A percentile compares a stretch with the other conserved stretches of the same genome.
Conservation (phyloP, 2,888 invertebrate species). For the Melinaea marsaeus region DNA sequence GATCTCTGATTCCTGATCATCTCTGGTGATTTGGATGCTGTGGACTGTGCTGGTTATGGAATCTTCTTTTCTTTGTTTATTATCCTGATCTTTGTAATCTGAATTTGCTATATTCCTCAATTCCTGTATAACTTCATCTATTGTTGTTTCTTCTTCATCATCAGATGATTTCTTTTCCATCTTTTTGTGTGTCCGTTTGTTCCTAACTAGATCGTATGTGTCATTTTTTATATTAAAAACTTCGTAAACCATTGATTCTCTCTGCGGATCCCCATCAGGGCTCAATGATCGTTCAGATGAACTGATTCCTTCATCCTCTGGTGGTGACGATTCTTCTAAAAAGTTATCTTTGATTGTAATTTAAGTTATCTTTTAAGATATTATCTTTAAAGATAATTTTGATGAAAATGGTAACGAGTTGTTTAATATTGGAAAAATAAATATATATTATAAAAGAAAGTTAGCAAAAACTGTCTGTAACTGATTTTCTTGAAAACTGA, state of each 20-base stretch:
- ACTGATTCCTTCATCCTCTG: conserved; percentile 93
- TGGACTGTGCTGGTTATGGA: conserved; percentile 75
- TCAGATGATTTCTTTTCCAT: conserved; percentile 72
- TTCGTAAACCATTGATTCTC: conserved; percentile 80
- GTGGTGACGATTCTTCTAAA: conserved; percentile 83
- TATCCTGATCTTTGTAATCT: conserved; percentile 57
- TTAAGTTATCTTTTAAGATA: too few species aligned
- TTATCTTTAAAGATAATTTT: too few species aligned
- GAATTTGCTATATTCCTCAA: conserved; percentile 87
- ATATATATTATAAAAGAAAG: too few species aligned
- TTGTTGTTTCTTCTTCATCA: conserved; percentile 88
- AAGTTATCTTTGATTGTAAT: too few species aligned
- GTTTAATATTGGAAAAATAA: too few species aligned
- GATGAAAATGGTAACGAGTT: too few species aligned
- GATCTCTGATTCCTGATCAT: conserved; percentile 82
- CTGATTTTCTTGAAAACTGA: too few species aligned
- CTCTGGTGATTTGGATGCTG: conserved; percentile 69
- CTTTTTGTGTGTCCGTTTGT: conserved; percentile 66
- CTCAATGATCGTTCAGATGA: conserved; percentile 89
- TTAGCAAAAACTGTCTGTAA: too few species aligned
- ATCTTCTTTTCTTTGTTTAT: conserved; percentile 72
- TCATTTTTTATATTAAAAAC: conserved; percentile 79
- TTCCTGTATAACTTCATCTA: conserved; percentile 92
- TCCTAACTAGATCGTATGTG: conserved; percentile 71
- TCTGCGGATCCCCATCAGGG: conserved; percentile 82